Conservation (phyloP, 2,797 vertebrate species). For the Sparus aurata region DNA sequence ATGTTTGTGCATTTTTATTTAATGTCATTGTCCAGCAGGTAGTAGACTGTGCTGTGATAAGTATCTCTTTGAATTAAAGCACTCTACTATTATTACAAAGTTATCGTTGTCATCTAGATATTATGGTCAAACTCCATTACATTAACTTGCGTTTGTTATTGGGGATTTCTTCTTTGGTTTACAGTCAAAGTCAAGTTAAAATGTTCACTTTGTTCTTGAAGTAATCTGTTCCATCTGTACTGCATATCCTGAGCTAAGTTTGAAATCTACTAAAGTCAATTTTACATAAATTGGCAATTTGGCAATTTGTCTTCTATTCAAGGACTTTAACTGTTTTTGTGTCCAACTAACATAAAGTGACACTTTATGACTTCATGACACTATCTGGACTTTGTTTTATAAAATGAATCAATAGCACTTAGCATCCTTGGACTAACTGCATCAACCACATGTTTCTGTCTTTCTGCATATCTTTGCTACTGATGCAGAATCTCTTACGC, state of each 20-base stretch:
- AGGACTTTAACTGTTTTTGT: neutral
- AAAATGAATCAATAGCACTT: conserved; percentile 18
- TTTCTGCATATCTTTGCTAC: conserved; percentile 17
- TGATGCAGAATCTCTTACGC: neutral
- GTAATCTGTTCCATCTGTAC: neutral
- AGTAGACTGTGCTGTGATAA: neutral
- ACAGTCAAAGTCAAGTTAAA: neutral
- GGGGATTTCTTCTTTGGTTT: no score
- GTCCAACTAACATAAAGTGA: neutral
- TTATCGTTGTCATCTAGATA: neutral
- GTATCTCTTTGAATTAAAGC: neutral
- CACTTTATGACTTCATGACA: conserved; percentile 11
- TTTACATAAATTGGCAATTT: neutral
- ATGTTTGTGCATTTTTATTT: neutral
- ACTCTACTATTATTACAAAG: neutral
- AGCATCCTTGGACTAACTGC: conserved; percentile 8
- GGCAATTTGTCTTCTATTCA: neutral
- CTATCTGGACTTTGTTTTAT: conserved; percentile 27
- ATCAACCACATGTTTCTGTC: neutral
- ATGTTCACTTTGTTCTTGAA: neutral
- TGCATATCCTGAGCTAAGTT: neutral
- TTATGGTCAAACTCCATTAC: neutral
- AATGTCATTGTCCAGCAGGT: neutral
- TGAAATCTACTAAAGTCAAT: neutral
- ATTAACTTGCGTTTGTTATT: neutral